Percentiles rank a stretch among this genome's conserved stretches.
Conservation (phyloP, 2,797 vertebrate genomes). For the Artibeus jamaicensis region DNA sequence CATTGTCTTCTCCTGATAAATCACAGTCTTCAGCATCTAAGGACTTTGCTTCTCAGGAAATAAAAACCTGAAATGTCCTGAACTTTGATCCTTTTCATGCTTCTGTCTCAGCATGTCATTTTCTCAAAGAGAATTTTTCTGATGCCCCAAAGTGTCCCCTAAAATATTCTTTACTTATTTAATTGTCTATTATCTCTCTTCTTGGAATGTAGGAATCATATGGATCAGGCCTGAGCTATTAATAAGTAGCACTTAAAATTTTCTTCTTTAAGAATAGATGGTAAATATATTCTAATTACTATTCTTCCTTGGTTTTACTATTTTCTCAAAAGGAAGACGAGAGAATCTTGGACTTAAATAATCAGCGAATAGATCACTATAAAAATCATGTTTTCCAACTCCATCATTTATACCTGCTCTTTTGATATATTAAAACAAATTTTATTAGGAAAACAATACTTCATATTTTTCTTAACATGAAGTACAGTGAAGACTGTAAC, state of each 20-base stretch:
- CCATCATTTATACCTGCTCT: not conserved
- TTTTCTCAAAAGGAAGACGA: not conserved
- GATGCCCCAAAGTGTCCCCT: not conserved
- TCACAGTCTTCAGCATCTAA: not conserved
- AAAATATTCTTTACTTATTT: not conserved
- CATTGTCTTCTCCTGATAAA: not conserved
- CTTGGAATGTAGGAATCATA: not conserved
- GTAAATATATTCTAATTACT: not conserved
- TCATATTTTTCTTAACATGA: not conserved
- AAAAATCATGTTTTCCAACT: not conserved
- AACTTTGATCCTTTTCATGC: not conserved
- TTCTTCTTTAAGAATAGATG: not conserved
- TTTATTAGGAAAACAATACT: not conserved
- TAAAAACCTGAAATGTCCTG: not conserved
- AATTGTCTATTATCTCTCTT: not conserved
- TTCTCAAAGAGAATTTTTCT: not conserved
- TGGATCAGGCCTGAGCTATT: not conserved
- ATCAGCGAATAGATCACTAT: not conserved
- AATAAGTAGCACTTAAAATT: not conserved
- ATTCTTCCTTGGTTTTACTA: not conserved
- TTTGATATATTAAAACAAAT: slow-evolving; percentile 8
- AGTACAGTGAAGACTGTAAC: not conserved
- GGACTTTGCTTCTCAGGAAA: not conserved
- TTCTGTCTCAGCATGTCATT: not conserved
- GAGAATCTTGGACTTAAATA: not conserved